Conservation (phyloP, 2,888 invertebrate genomes). For the Poecilobothrus nobilitatus region DNA sequence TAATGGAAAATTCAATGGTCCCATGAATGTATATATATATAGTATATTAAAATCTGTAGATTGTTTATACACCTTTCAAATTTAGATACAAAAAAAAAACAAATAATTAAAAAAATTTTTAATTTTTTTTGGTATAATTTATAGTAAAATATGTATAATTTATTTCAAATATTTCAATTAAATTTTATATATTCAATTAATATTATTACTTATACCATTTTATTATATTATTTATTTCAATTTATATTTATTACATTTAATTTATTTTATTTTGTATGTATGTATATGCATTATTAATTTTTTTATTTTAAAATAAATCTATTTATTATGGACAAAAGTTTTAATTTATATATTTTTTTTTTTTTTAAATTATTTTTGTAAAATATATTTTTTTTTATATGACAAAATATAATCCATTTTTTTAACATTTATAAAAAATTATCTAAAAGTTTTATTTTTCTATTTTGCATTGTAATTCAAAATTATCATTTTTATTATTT, state of each 20-base stretch:
- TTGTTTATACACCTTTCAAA: too few species aligned
- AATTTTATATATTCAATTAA: neutral
- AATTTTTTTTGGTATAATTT: conserved; percentile 1
- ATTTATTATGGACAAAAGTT: neutral
- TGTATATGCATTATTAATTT: neutral
- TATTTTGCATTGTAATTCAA: too few species aligned
- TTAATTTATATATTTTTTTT: neutral
- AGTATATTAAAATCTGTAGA: too few species aligned
- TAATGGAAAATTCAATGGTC: too few species aligned
- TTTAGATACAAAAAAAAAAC: too few species aligned
- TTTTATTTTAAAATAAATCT: neutral
- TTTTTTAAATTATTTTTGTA: neutral
- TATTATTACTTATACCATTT: conserved; percentile 8
- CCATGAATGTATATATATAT: too few species aligned
- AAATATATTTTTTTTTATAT: too few species aligned
- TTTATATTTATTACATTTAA: conserved; percentile 16
- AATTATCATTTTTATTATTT: too few species aligned
- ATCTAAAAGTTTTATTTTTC: too few species aligned
- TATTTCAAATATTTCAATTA: neutral
- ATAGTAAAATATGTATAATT: neutral
- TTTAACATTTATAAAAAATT: too few species aligned
- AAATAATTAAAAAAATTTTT: too few species aligned
- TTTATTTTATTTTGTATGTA: conserved; percentile 13
- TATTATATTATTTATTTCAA: neutral
- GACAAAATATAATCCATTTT: too few species aligned